Conservation (phyloP, 2,888 invertebrate genomes). For the Eutolmus rufibarbis region DNA sequence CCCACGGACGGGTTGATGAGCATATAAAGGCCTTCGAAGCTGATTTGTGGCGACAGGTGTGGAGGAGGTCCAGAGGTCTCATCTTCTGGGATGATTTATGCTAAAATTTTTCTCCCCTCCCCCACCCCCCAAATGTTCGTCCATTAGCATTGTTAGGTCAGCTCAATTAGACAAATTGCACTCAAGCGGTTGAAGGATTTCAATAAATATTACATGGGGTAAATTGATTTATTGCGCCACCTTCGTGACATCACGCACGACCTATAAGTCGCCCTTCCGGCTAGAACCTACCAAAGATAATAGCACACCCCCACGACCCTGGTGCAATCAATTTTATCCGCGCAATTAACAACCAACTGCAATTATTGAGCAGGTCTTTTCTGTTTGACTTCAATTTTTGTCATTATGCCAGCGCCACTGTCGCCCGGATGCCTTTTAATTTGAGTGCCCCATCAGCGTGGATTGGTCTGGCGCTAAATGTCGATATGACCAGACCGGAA, state of each 20-base stretch:
- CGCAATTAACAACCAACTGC: background rate
- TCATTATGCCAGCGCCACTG: background rate
- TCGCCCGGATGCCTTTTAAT: background rate
- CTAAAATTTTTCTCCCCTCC: background rate
- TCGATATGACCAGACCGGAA: background rate
- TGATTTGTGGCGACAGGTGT: constrained; percentile 20
- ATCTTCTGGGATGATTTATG: background rate
- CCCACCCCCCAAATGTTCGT: background rate
- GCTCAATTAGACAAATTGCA: background rate
- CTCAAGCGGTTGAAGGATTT: background rate
- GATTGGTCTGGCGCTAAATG: background rate
- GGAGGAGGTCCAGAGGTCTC: background rate
- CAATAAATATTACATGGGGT: background rate
- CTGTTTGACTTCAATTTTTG: background rate
- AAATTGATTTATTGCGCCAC: background rate
- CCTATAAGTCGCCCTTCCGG: background rate
- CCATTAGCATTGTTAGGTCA: background rate
- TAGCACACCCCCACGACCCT: background rate
- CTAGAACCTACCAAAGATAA: background rate
- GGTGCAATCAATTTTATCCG: background rate
- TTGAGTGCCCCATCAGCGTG: background rate
- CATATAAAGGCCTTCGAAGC: constrained; percentile 22
- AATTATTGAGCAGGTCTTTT: background rate
- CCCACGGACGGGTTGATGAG: constrained; percentile 10
- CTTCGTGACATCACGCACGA: background rate